Evolutionary conservation across 2,113 vertebrate species (phyloP), one percentile per base, ranked within the genome.

Genomic region (Pristiophorus japonicus): DNA sequence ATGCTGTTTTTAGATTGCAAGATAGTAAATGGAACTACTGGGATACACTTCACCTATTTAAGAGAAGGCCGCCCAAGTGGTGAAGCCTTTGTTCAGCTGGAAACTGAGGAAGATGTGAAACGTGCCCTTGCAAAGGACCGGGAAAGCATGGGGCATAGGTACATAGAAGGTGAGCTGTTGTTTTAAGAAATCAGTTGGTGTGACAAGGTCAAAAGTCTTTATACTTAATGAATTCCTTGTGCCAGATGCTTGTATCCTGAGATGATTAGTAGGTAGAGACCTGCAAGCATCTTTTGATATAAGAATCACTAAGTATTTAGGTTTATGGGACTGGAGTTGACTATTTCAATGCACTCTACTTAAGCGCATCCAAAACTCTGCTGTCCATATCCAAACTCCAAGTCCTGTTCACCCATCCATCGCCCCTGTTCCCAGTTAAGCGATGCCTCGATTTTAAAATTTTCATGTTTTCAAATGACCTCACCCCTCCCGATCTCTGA

Each of bases 31-130:
- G 90, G 95, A 92, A 91, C 95, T 94, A 59, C n/a, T 94, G 90
- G 95, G 14, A 91, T 95, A 75, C 90, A 90, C 42, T 95, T 95
- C 90, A 95, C 95, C 67, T 91, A 95, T 90, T 95, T 91, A 30
- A 87, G 87, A 78, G 95, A 95, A 92, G 95, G 95, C 66, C 95
- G 95, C 45, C 95, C 95, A 45, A 95, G 85, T 75, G 95, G 95
- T 34, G 95, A 95, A 91, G 95, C 95, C 5, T 95, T 95, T 70
- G 65, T 95, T 62, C 84, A 95, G 95, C 66, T 95, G 24, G 90
- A 95, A 94, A 51, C 90, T n/a, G 66, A 75, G 20, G 95, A 95
- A 24, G 95, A 95, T 94, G 65, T 95, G 42, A 75, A 95, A 45
- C 24, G 63, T 90, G 95, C 95, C 27, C 70, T 95, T 87, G 95